A percentile compares a stretch with the other conserved stretches of the same genome.
Evolutionary conservation across 1,140 invertebrate species (phyloP).

Genomic region (Saxidomus purpurata): DNA sequence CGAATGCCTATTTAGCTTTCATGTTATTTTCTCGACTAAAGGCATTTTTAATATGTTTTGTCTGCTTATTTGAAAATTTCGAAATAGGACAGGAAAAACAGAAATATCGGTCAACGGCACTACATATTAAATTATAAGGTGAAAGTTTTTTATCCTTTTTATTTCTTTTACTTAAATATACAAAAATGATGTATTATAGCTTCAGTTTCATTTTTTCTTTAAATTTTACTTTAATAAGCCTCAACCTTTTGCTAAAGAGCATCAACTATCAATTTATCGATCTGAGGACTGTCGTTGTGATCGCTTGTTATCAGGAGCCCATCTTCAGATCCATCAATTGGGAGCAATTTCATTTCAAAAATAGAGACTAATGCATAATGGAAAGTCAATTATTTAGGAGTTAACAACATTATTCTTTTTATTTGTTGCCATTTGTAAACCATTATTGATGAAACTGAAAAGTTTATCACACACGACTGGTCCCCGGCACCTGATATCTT

Average conservation of each 20-base stretch:
- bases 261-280: slow-evolving; percentile 9
- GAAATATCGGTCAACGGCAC: too few species aligned
- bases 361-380: slow-evolving; percentile 25
- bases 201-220: neutral
- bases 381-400: slow-evolving; percentile 33
- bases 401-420: slow-evolving; percentile 36
- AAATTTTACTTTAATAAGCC: neutral
- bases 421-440: slow-evolving; percentile 40
- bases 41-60: too few species aligned
- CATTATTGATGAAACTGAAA: slow-evolving; percentile 22
- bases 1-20: too few species aligned
- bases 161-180: too few species aligned
- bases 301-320: neutral
- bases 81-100: too few species aligned
- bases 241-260: neutral
- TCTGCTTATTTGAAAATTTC: too few species aligned
- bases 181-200: too few species aligned
- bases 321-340: neutral
- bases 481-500: neutral
- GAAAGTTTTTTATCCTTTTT: too few species aligned
- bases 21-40: too few species aligned
- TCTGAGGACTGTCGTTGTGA: neutral
- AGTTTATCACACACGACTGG: slow-evolving; percentile 19
- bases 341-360: slow-evolving; percentile 19
- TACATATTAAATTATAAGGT: too few species aligned